Evolutionary conservation across 2,797 vertebrate genomes (phyloP), one percentile per base, ranked within the genome.

Genomic region (Coendou prehensilis): DNA sequence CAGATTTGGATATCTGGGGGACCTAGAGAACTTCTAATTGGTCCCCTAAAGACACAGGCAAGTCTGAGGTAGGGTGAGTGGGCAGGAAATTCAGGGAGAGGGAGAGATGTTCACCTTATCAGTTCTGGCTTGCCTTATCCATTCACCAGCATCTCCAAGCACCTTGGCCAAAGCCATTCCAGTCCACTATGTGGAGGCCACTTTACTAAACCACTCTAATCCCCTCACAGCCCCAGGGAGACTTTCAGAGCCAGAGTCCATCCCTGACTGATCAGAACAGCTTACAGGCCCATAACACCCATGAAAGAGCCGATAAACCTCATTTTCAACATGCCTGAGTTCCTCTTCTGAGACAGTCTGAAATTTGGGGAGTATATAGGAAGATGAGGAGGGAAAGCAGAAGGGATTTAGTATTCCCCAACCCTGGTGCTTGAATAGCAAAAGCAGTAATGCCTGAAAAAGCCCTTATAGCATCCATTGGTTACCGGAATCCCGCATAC

Each of bases 381-480:
- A n/a, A 92, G 52, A 23, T 89, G 9, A 92, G 63, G 81, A 89
- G 85, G 69, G 84, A 85, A 87, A 82, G 37, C 81, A 94, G 92
- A 90, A 89, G 61, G 22, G 14, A 84, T 81, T 63, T 82, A 79
- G 18, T 76, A 85, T 83, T 88, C 90, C 59, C 63, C 52, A 71
- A 47, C 37, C 47, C 85, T 82, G 94, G 76, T 82, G 87, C 76
- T 73, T 45, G 30, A 73, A 81, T 37, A 87, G 82, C 1, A 1
- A 91, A 94, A 45, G 89, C 92, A 95, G 50, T 83, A 52, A 91
- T 30, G 41, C 93, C 87, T 81, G 75, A 95, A 85, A 95, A 91
- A 96, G 79, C n/a, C 78, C 94, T 83, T 78, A 22, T 91, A 84
- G 69, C 92, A 89, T 67, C 84, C 26, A 4, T n/a, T 28, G 76